Conservation (phyloP, 2,797 vertebrate genomes). For the Rhabdomys pumilio region DNA sequence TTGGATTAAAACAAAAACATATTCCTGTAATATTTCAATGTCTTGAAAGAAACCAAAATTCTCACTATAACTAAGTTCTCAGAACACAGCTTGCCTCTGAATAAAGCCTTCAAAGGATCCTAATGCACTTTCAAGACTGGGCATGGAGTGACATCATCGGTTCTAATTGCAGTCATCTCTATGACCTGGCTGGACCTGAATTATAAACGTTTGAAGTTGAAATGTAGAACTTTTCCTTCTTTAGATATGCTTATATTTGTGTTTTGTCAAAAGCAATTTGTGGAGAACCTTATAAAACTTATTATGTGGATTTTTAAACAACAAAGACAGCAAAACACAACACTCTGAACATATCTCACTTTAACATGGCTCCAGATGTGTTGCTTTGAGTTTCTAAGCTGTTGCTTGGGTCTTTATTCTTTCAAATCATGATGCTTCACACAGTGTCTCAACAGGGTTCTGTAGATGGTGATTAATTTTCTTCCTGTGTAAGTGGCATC, state of each 20-base stretch:
- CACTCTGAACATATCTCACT: not conserved
- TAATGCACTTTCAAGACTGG: conserved; percentile 10
- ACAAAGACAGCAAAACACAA: not conserved
- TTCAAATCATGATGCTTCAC: not conserved
- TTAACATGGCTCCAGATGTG: not conserved
- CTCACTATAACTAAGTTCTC: not conserved
- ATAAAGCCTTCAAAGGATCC: conserved; percentile 18
- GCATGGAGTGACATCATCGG: not conserved
- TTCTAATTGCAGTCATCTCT: not conserved
- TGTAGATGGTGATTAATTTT: not conserved
- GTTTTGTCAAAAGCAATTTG: not conserved
- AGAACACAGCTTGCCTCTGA: not conserved
- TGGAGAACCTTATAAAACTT: not conserved
- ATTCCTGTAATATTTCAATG: not conserved
- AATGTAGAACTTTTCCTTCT: conserved; percentile 54
- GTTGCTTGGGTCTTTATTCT: conserved; percentile 25
- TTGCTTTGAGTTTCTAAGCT: not conserved
- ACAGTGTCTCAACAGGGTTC: not conserved
- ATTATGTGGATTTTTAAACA: not conserved
- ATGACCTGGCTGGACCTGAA: not conserved
- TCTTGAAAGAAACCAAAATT: not conserved
- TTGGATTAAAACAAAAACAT: not conserved
- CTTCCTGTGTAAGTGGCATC: not conserved
- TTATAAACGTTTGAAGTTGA: not conserved
- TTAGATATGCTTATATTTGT: conserved; percentile 1